phyloP scores from a whole-genome alignment of 2,113 vertebrate species.

The Ictalurus furcatus region DNA sequence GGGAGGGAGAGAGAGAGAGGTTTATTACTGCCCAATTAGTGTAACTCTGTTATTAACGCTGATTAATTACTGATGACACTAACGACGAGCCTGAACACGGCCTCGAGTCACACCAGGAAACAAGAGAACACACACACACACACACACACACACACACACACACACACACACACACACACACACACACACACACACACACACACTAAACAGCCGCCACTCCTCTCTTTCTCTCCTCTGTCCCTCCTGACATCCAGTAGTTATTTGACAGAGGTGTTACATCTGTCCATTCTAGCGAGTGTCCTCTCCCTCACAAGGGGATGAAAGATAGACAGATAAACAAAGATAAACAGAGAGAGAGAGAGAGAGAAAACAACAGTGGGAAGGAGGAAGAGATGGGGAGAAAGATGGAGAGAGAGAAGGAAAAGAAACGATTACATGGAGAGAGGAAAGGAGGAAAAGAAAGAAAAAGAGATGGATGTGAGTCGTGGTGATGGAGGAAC shows the following conservation, averaged over 20 bases:
- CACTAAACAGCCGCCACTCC: neutral
- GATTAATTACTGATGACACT: conserved; percentile 21
- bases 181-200: neutral
- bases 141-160: neutral
- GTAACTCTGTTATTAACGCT: neutral
- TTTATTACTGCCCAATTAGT: conserved; percentile 2
- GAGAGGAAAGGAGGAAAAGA: neutral
- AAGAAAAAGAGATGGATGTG: neutral
- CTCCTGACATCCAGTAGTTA: neutral
- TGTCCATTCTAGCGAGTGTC: no score
- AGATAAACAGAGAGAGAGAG: no score
- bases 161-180: neutral
- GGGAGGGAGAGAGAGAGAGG: neutral
- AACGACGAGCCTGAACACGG: neutral
- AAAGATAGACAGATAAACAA: no score
- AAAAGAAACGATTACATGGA: no score
- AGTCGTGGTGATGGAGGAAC: neutral
- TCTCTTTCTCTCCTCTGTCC: conserved; percentile 47
- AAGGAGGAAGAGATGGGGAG: no score
- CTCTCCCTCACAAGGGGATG: neutral
- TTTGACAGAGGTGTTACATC: neutral
- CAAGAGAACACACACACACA: no score
- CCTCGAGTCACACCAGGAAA: neutral
- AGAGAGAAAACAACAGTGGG: no score
- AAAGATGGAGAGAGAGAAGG: neutral